Conservation (phyloP, 2,888 invertebrate genomes). For the Halictus ligatus region DNA sequence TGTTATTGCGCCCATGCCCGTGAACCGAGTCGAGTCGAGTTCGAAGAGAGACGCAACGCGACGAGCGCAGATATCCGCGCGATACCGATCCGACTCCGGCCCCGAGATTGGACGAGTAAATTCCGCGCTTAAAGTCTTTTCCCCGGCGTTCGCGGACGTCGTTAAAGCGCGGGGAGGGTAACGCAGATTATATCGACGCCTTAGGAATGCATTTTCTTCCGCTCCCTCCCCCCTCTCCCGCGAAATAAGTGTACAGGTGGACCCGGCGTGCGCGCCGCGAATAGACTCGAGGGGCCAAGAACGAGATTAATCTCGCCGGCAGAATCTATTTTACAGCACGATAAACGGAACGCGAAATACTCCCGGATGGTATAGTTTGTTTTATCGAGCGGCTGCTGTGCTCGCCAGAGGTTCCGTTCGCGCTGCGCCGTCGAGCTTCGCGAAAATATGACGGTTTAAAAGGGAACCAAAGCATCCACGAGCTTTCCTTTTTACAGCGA, state of each 20-base stretch:
- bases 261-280: conserved; percentile 5
- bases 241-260: conserved; percentile 30
- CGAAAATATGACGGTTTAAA: conserved; percentile 23
- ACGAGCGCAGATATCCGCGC: conserved; percentile 44
- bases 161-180: conserved; percentile 51
- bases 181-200: conserved; percentile 57
- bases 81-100: conserved; percentile 52
- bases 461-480: neutral
- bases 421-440: neutral
- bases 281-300: conserved; percentile 14
- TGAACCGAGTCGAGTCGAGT: conserved; percentile 10
- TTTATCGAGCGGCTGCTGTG: neutral
- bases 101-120: conserved; percentile 61
- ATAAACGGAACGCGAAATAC: conserved; percentile 16
- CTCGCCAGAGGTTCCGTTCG: neutral
- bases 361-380: neutral
- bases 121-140: conserved; percentile 55
- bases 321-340: conserved; percentile 23
- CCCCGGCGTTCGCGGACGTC: conserved; percentile 48
- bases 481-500: conserved; percentile 28
- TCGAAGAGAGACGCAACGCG: conserved; percentile 16
- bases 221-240: too few species aligned
- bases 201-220: conserved; percentile 47
- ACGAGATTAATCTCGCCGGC: conserved; percentile 33
- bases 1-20: conserved; percentile 64